Percentiles rank a stretch among this genome's conserved stretches.
phyloP scores from a whole-genome alignment of 2,113 vertebrate genomes.

The Hydrolagus affinis region DNA sequence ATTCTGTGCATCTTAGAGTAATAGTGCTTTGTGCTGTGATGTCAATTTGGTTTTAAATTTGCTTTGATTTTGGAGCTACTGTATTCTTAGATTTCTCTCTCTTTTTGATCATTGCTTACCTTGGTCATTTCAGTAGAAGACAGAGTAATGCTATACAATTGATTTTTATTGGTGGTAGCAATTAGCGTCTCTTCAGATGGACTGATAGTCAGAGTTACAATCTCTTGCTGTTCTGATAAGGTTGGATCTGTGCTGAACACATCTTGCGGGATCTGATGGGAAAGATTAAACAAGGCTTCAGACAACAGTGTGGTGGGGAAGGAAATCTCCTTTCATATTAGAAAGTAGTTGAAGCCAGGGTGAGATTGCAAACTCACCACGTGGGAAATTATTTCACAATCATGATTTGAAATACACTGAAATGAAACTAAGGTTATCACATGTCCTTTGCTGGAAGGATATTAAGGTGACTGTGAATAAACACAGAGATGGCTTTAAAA shows the following conservation, averaged over 20 bases:
- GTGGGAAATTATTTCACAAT: too few relatives aligned
- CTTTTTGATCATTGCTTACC: constrained; percentile 41
- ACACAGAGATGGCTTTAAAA: too few relatives aligned
- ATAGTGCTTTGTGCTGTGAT: too few relatives aligned
- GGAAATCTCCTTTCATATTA: background rate
- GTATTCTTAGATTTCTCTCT: background rate
- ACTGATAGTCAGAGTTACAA: constrained; percentile 74
- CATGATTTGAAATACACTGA: too few relatives aligned
- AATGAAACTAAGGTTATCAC: too few relatives aligned
- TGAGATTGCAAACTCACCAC: too few relatives aligned
- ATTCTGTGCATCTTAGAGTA: background rate
- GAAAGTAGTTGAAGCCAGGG: too few relatives aligned
- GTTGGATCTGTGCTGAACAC: constrained; percentile 51
- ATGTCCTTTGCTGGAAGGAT: too few relatives aligned
- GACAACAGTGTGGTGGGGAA: background rate
- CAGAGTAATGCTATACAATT: constrained; percentile 72
- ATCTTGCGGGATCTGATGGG: constrained; percentile 71
- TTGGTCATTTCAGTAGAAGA: constrained; percentile 55
- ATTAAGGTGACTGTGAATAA: too few relatives aligned
- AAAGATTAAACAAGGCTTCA: background rate
- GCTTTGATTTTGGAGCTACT: background rate
- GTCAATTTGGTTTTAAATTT: background rate
- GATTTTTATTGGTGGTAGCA: constrained; percentile 66
- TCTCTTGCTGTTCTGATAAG: constrained; percentile 58
- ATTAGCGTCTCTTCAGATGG: constrained; percentile 76